Conservation (phyloP, 1,140 invertebrate genomes). For the Ceratosolen solmsi region DNA sequence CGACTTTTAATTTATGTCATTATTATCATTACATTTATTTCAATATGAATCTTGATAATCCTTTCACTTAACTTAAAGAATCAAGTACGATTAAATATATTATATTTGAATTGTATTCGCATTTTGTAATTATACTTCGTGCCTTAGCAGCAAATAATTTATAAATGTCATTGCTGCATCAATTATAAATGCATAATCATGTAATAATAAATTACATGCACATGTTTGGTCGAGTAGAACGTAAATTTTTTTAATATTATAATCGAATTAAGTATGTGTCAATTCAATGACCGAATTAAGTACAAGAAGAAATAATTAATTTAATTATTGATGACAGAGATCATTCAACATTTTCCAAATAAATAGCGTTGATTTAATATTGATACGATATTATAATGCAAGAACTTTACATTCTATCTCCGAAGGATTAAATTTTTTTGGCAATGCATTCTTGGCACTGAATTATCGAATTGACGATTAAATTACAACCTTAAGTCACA, state of each 20-base stretch:
- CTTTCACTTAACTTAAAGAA: no score
- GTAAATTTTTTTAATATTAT: constrained; percentile 16
- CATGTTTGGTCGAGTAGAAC: not conserved
- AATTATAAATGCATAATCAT: not conserved
- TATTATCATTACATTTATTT: not conserved
- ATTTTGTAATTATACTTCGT: constrained; percentile 49
- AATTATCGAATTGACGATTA: constrained; percentile 51
- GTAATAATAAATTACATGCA: not conserved
- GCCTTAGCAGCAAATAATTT: constrained; percentile 57
- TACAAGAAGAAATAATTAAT: no score
- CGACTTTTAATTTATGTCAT: not conserved
- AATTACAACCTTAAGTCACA: constrained; percentile 22
- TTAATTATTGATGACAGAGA: no score
- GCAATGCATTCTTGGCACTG: constrained; percentile 64
- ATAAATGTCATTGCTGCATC: constrained; percentile 15
- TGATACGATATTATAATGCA: not conserved
- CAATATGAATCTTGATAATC: not conserved
- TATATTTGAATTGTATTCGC: not conserved
- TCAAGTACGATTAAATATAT: not conserved
- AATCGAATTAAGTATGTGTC: no score
- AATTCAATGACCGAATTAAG: no score
- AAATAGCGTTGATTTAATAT: not conserved
- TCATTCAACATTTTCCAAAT: no score
- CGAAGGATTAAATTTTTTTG: constrained; percentile 54
- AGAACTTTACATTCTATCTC: constrained; percentile 5